Evolutionary conservation across 2,797 vertebrate species (phyloP).

Genomic region (Channa striata): DNA sequence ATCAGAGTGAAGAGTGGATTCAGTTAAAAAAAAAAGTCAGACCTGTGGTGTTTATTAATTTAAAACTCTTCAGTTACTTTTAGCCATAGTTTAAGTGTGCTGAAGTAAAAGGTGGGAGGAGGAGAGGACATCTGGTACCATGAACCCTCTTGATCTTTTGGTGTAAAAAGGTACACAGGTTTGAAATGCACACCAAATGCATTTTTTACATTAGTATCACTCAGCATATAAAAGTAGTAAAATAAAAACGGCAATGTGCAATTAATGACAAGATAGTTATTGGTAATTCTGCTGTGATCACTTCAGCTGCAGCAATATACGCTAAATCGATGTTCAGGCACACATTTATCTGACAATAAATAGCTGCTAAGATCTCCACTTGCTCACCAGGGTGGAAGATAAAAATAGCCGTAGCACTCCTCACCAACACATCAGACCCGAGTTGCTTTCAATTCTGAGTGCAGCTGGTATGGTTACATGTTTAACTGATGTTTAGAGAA

Average conservation of each 20-base stretch:
- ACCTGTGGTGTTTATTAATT: slow-evolving; percentile 35
- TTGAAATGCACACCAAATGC: slow-evolving; percentile 3
- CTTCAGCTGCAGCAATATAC: slow-evolving; percentile 2
- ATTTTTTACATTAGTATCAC: neutral
- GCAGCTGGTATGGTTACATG: slow-evolving; percentile 4
- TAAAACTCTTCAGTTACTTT: slow-evolving; percentile 42
- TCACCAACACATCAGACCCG: slow-evolving; percentile 2
- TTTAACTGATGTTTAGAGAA: slow-evolving; percentile 13
- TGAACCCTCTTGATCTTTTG: neutral
- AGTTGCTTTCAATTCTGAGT: slow-evolving; percentile 10
- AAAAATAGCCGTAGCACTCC: slow-evolving; percentile 19
- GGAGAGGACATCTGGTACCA: slow-evolving; percentile 20
- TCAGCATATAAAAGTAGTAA: slow-evolving; percentile 1
- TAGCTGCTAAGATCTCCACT: slow-evolving; percentile 8
- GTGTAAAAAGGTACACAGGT: slow-evolving; percentile 6
- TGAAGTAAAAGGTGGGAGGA: slow-evolving; percentile 10
- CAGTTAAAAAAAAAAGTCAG: slow-evolving; percentile 36
- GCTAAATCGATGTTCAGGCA: slow-evolving; percentile 17
- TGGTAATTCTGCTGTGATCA: slow-evolving; percentile 1
- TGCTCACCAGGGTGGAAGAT: slow-evolving; percentile 17
- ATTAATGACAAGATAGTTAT: too few species aligned
- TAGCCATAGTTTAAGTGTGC: slow-evolving; percentile 15
- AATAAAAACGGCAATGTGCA: neutral
- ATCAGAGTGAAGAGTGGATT: slow-evolving; percentile 52
- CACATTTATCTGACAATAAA: slow-evolving; percentile 1